Evolutionary conservation across 92 coral and sea anemone genomes (phyloP), one percentile per base, ranked within the genome.

Genomic region (Nematostella vectensis): DNA sequence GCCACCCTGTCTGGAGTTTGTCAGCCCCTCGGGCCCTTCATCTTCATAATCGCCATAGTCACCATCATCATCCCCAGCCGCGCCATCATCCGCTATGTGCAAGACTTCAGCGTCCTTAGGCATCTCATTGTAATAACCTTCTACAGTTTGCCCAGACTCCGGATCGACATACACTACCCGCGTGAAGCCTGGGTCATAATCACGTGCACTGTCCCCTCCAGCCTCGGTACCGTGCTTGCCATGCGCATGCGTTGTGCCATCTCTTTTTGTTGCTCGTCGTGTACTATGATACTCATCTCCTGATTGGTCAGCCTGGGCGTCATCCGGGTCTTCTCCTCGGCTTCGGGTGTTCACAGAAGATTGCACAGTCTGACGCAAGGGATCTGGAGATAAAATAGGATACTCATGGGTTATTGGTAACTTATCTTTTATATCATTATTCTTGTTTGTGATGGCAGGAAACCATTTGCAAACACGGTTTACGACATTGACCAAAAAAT

Each of bases 51-150:
- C 40, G 40, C 40, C 40, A 6, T 33, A 6, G 15, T 33, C 40
- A 45, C 18, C 51, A 3, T 21, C 71, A 17, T 42, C 39, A 20
- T 65, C 75, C 6, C 38, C 26, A 11, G 26, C 64, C 12, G 47
- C 55, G 16, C 50, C 71, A 16, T 65, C 80, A 18, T 63, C 71
- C 11, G 22, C 50, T 17, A 58, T 79, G 31, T 69, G 59, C 0
- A 80, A 44, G 21, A 85, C 62, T 47, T 85, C 78, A 12, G 80
- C 83, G 1, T 61, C 76, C 36, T 69, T 70, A 25, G 88, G 94
- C 21, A 80, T 65, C 44, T 85, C 81, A 45, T 68, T 55, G 20
- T 55, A 55, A 12, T 73, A 48, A n/a, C 72, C 59, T 42, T 68
- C 68, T 25, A 79, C 50, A 2, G 82, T 47, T 3, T 74, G 68